phyloP scores from a whole-genome alignment of 2,888 invertebrate species.

The Cheilosia variabilis region DNA sequence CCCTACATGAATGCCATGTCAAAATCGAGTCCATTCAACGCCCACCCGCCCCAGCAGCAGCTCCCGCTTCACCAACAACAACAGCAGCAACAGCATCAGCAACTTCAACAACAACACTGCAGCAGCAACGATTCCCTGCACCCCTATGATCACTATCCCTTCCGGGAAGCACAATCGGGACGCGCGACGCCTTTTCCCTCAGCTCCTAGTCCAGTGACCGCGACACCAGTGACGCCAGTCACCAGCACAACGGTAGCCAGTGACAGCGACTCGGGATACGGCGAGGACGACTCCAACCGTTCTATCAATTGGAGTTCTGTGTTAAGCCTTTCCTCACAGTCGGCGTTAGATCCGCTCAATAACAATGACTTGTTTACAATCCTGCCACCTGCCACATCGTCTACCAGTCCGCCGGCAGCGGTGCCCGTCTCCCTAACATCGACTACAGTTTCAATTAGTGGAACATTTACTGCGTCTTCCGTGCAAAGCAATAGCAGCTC shows the following conservation, averaged over 20 bases:
- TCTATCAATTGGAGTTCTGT: conserved; percentile 97
- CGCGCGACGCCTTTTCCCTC: conserved; percentile 89
- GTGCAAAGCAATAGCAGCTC: conserved; percentile 60
- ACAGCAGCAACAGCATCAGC: conserved; percentile 79
- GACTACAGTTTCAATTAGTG: conserved; percentile 80
- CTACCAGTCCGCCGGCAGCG: conserved; percentile 79
- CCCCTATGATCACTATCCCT: conserved; percentile 83
- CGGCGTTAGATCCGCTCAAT: conserved; percentile 92
- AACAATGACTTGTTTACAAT: conserved; percentile 89
- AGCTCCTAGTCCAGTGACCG: conserved; percentile 41
- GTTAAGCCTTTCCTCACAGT: conserved; percentile 93
- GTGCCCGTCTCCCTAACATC: conserved; percentile 78
- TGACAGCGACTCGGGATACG: conserved; percentile 90
- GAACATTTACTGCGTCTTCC: conserved; percentile 79
- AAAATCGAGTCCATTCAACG: conserved; percentile 58
- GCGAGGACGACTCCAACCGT: conserved; percentile 89
- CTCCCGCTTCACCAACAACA: conserved; percentile 79
- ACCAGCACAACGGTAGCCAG: conserved; percentile 75
- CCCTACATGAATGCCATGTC: conserved; percentile 66
- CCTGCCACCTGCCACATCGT: conserved; percentile 79
- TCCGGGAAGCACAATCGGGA: conserved; percentile 84
- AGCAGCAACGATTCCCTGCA: conserved; percentile 78
- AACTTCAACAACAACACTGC: conserved; percentile 55
- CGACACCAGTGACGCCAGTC: conserved; percentile 61
- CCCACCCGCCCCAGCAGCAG: conserved; percentile 77